Evolutionary conservation across 2,797 vertebrate species (phyloP), one percentile per base, ranked within the genome.

Genomic region (Sebastes nivosus): DNA sequence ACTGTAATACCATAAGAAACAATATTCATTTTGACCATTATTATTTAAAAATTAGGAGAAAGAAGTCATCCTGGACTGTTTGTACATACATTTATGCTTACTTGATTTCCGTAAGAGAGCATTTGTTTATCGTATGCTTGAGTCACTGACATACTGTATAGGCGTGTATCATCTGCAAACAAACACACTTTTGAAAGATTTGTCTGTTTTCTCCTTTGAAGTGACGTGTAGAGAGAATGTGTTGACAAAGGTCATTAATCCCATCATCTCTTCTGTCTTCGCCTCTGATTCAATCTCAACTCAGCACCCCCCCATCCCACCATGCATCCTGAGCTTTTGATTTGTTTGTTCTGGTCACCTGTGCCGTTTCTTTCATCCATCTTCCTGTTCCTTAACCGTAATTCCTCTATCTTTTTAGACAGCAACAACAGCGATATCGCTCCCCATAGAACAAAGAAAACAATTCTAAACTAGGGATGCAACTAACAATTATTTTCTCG

Each of bases 181-280:
- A 30, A 11, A 94, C 90, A 94, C 90, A 85, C 94, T 94, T 95
- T 94, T 95, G 87, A 95, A 93, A 93, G 93, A 96, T 96, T 95
- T 95, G 94, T 2, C 93, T 94, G 94, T 95, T 94, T 96, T 96
- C 94, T 94, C 92, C 95, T 96, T 95, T 95, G 94, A 96, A 95
- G 93, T 95, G 95, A 96, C 95, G 94, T 94, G 93, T 94, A 54
- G 10, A 81, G 46, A 80, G 94, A 96, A 75, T 93, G 95, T 96
- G 96, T 94, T 96, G 95, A 96, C 95, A 97, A 95, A 95, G 94
- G 94, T 96, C 95, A 97, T 97, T 96, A 96, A 96, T 97, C 96
- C 96, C 96, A 96, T 97, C 96, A 96, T 96, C 95, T 95, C 95
- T 22, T 93, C 96, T 95, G 93, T 96, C 95, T 95, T 96, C 89